A percentile compares a stretch with the other conserved stretches of the same genome.
Conservation (phyloP, 2,888 invertebrate genomes). For the Eristalis intricaria region DNA sequence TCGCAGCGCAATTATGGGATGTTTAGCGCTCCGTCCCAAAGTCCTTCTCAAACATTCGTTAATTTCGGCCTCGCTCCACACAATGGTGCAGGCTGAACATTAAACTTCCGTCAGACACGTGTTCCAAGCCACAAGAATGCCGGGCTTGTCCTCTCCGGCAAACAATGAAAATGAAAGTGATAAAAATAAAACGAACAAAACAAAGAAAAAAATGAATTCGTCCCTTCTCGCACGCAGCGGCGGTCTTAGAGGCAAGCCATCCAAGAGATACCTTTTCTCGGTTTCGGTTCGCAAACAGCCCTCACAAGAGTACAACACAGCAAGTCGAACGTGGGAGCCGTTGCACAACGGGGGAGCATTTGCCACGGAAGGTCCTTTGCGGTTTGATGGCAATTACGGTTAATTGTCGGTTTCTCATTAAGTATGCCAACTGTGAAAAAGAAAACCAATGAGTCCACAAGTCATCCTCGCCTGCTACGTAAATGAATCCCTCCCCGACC, state of each 20-base stretch:
- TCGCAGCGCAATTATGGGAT: background rate
- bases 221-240: background rate
- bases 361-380: background rate
- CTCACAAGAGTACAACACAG: too few species aligned
- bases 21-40: background rate
- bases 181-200: background rate
- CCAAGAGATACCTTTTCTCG: background rate
- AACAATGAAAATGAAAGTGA: background rate
- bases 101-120: background rate
- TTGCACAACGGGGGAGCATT: background rate
- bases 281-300: background rate
- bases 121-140: background rate
- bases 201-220: background rate
- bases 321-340: background rate
- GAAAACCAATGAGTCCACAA: background rate
- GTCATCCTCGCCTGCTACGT: background rate
- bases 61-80: background rate
- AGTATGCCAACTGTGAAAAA: conserved; percentile 7
- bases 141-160: background rate
- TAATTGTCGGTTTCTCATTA: conserved; percentile 26
- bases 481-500: background rate
- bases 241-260: background rate
- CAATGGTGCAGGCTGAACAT: background rate
- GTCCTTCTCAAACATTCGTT: background rate
- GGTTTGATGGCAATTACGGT: conserved; percentile 8